A percentile compares a stretch with the other conserved stretches of the same genome.
phyloP scores from a whole-genome alignment of 2,888 invertebrate genomes.

The Ceriagrion tenellum region DNA sequence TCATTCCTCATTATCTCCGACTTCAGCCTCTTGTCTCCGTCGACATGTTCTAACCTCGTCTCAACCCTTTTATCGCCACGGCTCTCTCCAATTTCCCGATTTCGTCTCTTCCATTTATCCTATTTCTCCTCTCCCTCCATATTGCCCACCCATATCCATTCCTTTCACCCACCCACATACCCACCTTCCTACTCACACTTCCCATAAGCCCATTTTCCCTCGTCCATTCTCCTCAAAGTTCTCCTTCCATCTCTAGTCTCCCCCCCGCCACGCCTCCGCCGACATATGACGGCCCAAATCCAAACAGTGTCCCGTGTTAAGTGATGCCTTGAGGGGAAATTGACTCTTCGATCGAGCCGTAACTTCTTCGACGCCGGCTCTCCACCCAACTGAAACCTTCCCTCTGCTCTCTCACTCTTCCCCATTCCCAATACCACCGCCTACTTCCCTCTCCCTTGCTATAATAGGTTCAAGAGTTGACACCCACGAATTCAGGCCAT shows the following conservation, averaged over 20 bases:
- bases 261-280: too few species aligned
- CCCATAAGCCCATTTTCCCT: not conserved
- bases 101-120: not conserved
- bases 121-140: not conserved
- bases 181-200: not conserved
- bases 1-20: too few species aligned
- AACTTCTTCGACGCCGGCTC: not conserved
- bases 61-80: too few species aligned
- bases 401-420: not conserved
- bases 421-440: not conserved
- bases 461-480: too few species aligned
- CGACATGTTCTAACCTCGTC: too few species aligned
- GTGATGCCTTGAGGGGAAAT: not conserved
- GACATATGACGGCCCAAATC: not conserved
- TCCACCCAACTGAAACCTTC: not conserved
- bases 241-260: not conserved
- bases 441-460: too few species aligned
- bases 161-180: not conserved
- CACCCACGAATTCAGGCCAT: too few species aligned
- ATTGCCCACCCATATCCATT: not conserved
- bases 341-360: conserved; percentile 22
- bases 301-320: not conserved
- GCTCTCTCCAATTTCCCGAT: not conserved
- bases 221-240: not conserved
- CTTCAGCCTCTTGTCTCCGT: too few species aligned